A percentile compares a stretch with the other conserved stretches of the same genome.
Conservation (phyloP, 2,113 vertebrate genomes). For the Pedionomus torquatus region DNA sequence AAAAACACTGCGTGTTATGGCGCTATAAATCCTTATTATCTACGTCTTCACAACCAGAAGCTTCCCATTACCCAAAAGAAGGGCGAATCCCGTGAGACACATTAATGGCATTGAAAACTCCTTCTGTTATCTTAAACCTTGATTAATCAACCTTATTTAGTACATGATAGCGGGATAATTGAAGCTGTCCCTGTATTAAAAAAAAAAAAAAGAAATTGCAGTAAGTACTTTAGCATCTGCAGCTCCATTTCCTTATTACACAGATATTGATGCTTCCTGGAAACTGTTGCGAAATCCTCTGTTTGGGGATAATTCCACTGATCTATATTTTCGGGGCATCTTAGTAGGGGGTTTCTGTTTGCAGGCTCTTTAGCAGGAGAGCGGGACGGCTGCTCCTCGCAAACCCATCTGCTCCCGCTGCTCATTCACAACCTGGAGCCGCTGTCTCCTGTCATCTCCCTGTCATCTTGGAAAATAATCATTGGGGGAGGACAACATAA, state of each 20-base stretch:
- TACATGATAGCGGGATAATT: slow-evolving; percentile 16
- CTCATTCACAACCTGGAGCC: slow-evolving; percentile 62
- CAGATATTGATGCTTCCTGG: slow-evolving; percentile 8
- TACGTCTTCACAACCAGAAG: not conserved
- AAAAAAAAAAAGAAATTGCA: not conserved
- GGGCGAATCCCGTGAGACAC: not conserved
- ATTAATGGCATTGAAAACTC: slow-evolving; percentile 30
- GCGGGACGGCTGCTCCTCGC: not conserved
- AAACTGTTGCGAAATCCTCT: not conserved
- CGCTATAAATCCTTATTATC: slow-evolving; percentile 59
- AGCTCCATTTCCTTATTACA: not conserved
- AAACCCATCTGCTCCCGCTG: slow-evolving; percentile 41
- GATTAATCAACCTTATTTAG: slow-evolving; percentile 50
- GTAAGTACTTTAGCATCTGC: not conserved
- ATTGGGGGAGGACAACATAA: slow-evolving; percentile 34
- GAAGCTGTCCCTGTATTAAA: not conserved
- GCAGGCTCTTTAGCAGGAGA: slow-evolving; percentile 8
- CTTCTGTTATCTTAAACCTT: slow-evolving; percentile 46
- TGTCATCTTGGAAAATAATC: not conserved
- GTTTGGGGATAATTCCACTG: not conserved
- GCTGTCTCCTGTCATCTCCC: slow-evolving; percentile 24
- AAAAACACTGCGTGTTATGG: not conserved
- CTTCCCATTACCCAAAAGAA: slow-evolving; percentile 44
- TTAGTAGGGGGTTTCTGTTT: slow-evolving; percentile 15
- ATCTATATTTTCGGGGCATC: slow-evolving; percentile 7